These are phyloP conservation scores for Nyctibius grandis DNA, from an alignment of 2,797 vertebrate species.

Conservation along the genomic window DNA sequence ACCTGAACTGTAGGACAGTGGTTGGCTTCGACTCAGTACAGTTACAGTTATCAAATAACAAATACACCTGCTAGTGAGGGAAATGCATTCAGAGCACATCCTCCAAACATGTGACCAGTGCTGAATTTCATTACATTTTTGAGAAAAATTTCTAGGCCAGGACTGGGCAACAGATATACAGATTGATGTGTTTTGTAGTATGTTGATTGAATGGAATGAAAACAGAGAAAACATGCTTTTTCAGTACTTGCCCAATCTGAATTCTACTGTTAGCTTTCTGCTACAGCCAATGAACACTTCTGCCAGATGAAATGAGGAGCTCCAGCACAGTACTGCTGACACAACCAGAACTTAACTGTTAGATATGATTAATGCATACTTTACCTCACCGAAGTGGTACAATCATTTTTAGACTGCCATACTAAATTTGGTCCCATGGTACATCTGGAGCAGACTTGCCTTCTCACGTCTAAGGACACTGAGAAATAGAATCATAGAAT, in stretches of 20 bases:
- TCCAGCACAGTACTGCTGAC: background rate
- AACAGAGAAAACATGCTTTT: background rate
- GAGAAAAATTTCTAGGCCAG: background rate
- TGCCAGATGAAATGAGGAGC: background rate
- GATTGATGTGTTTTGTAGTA: background rate
- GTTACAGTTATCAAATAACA: background rate
- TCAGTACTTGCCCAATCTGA: background rate
- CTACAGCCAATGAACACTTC: background rate
- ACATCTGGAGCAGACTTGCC: background rate
- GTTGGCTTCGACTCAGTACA: fast-evolving
- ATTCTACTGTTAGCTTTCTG: background rate
- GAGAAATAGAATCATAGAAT: too few species aligned
- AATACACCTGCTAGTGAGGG: background rate
- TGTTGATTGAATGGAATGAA: background rate
- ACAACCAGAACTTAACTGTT: background rate
- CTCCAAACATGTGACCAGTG: fast-evolving
- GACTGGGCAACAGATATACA: background rate
- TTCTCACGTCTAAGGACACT: background rate
- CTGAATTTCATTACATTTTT: background rate
- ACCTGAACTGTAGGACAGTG: background rate
- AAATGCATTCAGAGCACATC: background rate
- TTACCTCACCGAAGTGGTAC: background rate
- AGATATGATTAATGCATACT: background rate
- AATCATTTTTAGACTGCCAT: background rate
- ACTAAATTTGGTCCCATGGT: background rate